These are phyloP conservation scores for Diuraphis noxia DNA, from an alignment of 1,140 invertebrate genomes.

Conservation along the genomic window DNA sequence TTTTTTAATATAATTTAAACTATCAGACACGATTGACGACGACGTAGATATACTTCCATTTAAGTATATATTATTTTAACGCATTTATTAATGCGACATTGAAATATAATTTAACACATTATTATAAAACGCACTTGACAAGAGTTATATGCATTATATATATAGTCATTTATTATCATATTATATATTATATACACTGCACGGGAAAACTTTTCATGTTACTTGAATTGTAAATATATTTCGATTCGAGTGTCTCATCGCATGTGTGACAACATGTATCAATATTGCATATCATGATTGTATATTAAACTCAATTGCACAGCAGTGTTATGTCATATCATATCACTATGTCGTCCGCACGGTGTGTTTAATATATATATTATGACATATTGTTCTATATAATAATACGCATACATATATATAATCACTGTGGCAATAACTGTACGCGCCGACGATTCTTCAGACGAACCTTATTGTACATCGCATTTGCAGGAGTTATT, in stretches of 20 bases:
- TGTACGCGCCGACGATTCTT: background rate
- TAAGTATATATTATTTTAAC: background rate
- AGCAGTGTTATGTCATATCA: too few relatives aligned
- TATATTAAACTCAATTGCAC: background rate
- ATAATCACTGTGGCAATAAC: background rate
- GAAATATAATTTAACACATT: background rate
- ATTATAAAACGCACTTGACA: background rate
- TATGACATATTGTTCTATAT: too few relatives aligned
- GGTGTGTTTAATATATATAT: too few relatives aligned
- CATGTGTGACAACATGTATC: background rate
- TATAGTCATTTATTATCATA: background rate
- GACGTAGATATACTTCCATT: background rate
- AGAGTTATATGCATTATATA: background rate
- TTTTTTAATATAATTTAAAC: background rate
- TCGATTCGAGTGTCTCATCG: background rate
- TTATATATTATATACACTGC: too few relatives aligned
- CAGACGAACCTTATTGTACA: background rate
- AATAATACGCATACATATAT: background rate
- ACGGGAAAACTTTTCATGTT: background rate
- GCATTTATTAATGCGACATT: background rate
- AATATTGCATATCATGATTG: background rate
- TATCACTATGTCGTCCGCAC: background rate
- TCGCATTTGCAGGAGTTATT: background rate
- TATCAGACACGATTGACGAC: background rate
- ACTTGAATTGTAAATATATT: background rate